phyloP scores from a whole-genome alignment of 2,797 vertebrate species.

The Coccyzus lansbergi region DNA sequence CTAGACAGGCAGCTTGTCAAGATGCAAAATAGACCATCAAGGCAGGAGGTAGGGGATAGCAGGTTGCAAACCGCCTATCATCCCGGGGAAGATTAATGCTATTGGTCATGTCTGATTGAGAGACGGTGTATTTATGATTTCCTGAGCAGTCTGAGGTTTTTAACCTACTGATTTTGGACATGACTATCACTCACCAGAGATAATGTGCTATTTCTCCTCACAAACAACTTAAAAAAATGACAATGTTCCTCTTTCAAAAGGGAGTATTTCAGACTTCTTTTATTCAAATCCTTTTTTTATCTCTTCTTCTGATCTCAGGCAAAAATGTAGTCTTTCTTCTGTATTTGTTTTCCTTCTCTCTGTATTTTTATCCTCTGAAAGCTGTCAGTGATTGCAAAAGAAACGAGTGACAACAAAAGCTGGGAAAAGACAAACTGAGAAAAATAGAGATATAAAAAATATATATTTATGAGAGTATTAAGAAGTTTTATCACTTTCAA shows the following conservation, averaged over 20 bases:
- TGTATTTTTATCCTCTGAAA: neutral
- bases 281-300: neutral
- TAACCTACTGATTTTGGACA: neutral
- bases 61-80: neutral
- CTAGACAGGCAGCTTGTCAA: neutral
- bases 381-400: neutral
- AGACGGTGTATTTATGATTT: neutral
- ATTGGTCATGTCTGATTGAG: neutral
- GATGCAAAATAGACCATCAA: neutral
- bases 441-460: neutral
- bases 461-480: neutral
- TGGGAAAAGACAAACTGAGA: neutral
- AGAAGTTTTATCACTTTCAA: neutral
- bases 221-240: neutral
- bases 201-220: neutral
- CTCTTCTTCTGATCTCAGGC: neutral
- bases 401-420: neutral
- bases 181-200: rapidly evolving
- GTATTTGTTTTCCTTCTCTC: neutral
- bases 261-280: neutral
- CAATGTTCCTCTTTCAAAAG: neutral
- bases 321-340: neutral
- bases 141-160: neutral
- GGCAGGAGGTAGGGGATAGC: neutral
- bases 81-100: neutral